Base-by-base conservation (phyloP, 2,113 vertebrate genomes). In the Grallaria varia region DNA sequence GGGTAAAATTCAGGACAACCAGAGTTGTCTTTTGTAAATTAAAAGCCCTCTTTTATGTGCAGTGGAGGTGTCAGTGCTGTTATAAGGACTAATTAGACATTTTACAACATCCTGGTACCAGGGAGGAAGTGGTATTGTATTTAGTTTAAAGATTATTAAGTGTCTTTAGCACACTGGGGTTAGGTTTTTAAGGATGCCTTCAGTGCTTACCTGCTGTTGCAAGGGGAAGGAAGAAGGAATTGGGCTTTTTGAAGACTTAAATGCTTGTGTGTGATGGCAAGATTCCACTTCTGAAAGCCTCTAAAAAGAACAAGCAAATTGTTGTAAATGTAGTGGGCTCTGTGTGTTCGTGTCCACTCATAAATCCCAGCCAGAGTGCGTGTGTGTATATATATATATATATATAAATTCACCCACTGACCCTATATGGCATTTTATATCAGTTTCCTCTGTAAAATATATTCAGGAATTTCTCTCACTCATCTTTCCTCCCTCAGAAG, bases 11-110 rank as follows among this genome's bases (percentile, higher is more conserved):
- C 96, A 97, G 97, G 97, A 97, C 95, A 96, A 95, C 90, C 90
- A 87, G 91, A 94, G 90, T 94, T 98, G 95, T 98, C 96, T 97
- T 96, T 97, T 96, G 94, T 97, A 98, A 98, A 98, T 97, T 98
- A 96, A 96, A 98, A 97, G 94, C 92, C 94, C 75, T 96, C 96
- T 98, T 98, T 98, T 98, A 98, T 98, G 97, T 97, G 96, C 92
- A 96, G 49, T 15, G 28, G 96, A 98, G 97, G 97, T 98, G 98
- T 98, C 94, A 89, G 96, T 84, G 87, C 97, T 96, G 91, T 97
- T 98, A 96, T 87, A 97, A 97, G 97, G 97, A 96, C 97, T 98
- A 98, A 98, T 98, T 97, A 98, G 97, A 94, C 91, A 63, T 98
- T 98, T 98, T 98, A 98, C 97, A 97, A 96, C 62, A 89, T 98